A percentile compares a stretch with the other conserved stretches of the same genome.
These are phyloP conservation scores for Phoxinus dragarum DNA, from an alignment of 2,797 vertebrate genomes.

Conservation along the genomic window DNA sequence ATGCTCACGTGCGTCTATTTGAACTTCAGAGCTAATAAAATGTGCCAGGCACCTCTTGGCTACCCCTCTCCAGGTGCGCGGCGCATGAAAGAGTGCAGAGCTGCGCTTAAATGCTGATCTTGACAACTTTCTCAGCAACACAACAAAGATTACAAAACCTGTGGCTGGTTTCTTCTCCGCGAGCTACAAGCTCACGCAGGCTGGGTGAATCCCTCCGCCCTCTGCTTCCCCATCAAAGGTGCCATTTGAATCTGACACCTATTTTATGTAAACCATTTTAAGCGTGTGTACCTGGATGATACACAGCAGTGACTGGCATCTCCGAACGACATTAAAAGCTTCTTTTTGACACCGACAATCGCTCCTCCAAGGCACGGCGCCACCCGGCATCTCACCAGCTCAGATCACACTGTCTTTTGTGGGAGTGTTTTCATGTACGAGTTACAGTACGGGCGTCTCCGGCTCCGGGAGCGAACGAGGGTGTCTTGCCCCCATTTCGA, in stretches of 20 bases:
- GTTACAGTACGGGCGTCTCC: slow-evolving; percentile 73
- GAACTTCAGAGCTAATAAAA: slow-evolving; percentile 80
- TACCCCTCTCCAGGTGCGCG: slow-evolving; percentile 75
- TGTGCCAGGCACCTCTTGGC: slow-evolving; percentile 78
- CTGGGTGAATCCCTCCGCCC: slow-evolving; percentile 31
- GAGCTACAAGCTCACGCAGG: slow-evolving; percentile 65
- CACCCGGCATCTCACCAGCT: slow-evolving; percentile 76
- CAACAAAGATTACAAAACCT: slow-evolving; percentile 81
- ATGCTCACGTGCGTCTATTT: slow-evolving; percentile 69
- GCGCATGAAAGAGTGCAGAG: slow-evolving; percentile 75
- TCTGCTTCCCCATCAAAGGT: slow-evolving; percentile 73
- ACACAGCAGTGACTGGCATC: slow-evolving; percentile 72
- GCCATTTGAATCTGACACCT: slow-evolving; percentile 80
- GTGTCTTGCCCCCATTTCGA: slow-evolving; percentile 40
- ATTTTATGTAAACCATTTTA: slow-evolving; percentile 83
- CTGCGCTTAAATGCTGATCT: slow-evolving; percentile 80
- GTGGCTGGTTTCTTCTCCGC: slow-evolving; percentile 70
- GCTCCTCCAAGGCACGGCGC: slow-evolving; percentile 78
- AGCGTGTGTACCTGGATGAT: slow-evolving; percentile 64
- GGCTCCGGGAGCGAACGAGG: slow-evolving; percentile 48
- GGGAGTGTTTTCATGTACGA: slow-evolving; percentile 75
- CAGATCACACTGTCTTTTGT: slow-evolving; percentile 72
- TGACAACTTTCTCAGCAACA: slow-evolving; percentile 81
- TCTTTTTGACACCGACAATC: slow-evolving; percentile 77
- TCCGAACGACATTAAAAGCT: slow-evolving; percentile 73